phyloP scores from a whole-genome alignment of 2,113 vertebrate species.

The Helogale parvula region DNA sequence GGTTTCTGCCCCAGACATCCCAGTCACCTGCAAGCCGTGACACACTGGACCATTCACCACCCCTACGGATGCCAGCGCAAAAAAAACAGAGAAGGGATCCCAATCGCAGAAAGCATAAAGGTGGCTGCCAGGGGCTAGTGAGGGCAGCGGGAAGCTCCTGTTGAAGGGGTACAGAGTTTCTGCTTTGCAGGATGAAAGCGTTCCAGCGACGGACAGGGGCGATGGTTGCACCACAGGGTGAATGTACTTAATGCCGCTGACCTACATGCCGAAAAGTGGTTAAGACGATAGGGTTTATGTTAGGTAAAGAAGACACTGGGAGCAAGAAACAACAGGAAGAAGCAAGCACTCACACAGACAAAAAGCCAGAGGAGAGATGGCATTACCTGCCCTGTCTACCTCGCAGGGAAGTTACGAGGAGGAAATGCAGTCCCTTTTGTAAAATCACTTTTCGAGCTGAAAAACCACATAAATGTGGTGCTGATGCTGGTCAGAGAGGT shows the following conservation, averaged over 20 bases:
- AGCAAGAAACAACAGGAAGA: too few relatives aligned
- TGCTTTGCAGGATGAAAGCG: background rate
- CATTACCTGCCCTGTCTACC: background rate
- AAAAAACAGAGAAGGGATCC: background rate
- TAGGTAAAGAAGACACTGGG: background rate
- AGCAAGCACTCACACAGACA: background rate
- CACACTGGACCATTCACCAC: background rate
- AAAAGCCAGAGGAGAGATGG: background rate
- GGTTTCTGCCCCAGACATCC: background rate
- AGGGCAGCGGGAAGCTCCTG: background rate
- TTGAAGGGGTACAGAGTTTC: background rate
- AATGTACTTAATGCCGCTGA: background rate
- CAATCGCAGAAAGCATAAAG: background rate
- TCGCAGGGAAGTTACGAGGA: background rate
- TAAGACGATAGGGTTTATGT: background rate
- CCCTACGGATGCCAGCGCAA: background rate
- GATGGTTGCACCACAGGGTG: background rate
- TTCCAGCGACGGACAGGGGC: background rate
- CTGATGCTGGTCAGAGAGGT: background rate
- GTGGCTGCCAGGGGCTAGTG: background rate
- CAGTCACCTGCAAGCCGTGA: background rate
- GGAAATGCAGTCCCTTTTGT: background rate
- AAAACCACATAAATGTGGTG: background rate
- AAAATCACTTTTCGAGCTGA: conserved; percentile 35
- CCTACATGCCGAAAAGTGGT: background rate